Conservation (phyloP, 2,113 vertebrate species). For the Parotia lawesii region DNA sequence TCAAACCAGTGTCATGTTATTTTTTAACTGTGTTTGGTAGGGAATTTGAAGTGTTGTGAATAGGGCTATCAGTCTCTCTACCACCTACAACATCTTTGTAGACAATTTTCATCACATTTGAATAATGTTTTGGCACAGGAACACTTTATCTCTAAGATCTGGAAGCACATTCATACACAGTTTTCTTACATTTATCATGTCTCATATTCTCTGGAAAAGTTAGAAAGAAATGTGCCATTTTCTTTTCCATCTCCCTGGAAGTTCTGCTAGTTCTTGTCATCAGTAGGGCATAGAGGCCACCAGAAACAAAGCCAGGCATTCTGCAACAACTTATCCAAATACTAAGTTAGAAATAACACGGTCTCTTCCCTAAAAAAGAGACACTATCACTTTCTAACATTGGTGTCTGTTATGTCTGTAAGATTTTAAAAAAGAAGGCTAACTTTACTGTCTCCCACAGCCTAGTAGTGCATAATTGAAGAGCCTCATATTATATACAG, state of each 20-base stretch:
- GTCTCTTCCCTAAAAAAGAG: not conserved
- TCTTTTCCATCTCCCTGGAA: not conserved
- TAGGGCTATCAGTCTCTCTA: constrained; percentile 23
- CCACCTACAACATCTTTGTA: constrained; percentile 1
- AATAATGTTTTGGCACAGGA: constrained; percentile 29
- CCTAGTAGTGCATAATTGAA: not conserved
- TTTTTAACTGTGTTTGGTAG: constrained; percentile 29
- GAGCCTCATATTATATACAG: not conserved
- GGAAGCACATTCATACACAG: not conserved
- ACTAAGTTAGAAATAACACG: not conserved
- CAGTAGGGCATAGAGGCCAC: not conserved
- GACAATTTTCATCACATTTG: constrained; percentile 48
- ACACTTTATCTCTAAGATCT: not conserved
- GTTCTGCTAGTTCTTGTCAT: not conserved
- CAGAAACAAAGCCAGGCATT: not conserved
- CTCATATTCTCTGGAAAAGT: not conserved
- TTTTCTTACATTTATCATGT: not conserved
- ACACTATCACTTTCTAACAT: not conserved
- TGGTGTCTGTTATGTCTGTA: not conserved
- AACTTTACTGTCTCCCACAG: not conserved
- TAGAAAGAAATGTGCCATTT: not conserved
- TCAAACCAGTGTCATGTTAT: constrained; percentile 31
- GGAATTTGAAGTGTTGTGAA: constrained; percentile 44
- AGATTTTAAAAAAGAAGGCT: not conserved
- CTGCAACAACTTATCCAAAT: not conserved